phyloP scores from a whole-genome alignment of 2,797 vertebrate species.

The Tachyglossus aculeatus region DNA sequence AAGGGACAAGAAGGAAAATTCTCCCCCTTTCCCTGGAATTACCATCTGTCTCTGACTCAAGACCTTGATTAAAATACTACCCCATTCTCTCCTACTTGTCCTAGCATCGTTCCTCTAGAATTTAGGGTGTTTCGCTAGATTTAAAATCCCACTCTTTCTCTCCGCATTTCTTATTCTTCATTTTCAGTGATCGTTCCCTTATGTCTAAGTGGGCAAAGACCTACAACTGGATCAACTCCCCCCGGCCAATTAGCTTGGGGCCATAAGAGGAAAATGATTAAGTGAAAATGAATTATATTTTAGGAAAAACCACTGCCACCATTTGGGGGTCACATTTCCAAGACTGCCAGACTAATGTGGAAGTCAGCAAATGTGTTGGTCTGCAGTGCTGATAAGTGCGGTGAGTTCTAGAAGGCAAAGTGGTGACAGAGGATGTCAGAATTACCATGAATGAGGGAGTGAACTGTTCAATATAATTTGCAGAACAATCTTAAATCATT shows the following conservation, averaged over 20 bases:
- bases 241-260: too few relatives aligned
- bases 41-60: not conserved
- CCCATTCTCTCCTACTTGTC: not conserved
- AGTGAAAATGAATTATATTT: not conserved
- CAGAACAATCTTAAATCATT: too few relatives aligned
- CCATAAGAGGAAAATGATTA: not conserved
- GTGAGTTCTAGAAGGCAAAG: too few relatives aligned
- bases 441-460: too few relatives aligned
- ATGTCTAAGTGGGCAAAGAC: too few relatives aligned
- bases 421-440: too few relatives aligned
- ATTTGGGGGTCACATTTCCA: not conserved
- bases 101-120: not conserved
- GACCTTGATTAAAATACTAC: not conserved
- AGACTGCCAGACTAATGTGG: not conserved
- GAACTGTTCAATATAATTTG: too few relatives aligned
- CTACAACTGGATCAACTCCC: too few relatives aligned
- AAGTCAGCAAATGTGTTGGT: not conserved
- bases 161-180: not conserved
- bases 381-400: too few relatives aligned
- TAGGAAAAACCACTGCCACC: not conserved
- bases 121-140: slow-evolving; percentile 3
- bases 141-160: slow-evolving; percentile 6
- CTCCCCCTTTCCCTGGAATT: not conserved
- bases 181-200: slow-evolving; percentile 10
- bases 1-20: not conserved